Evolutionary conservation across 2,113 vertebrate species (phyloP).

Genomic region (Puffinus mauretanicus): DNA sequence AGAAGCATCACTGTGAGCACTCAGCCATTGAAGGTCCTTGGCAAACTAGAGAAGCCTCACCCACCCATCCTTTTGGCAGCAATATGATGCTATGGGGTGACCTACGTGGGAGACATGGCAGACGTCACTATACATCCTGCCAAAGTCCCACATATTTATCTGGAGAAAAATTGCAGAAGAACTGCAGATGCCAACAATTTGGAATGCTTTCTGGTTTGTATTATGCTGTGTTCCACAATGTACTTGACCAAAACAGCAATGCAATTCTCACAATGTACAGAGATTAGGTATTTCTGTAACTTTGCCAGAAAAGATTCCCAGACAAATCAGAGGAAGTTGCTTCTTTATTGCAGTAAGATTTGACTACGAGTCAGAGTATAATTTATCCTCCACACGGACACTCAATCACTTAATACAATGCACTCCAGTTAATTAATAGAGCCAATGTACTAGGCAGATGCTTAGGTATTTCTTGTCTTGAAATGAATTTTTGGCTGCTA

Average conservation of each 20-base stretch:
- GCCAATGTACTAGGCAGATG: neutral
- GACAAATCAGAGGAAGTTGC: neutral
- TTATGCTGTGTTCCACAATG: rapidly evolving
- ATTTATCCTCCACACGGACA: neutral
- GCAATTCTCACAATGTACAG: neutral
- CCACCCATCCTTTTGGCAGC: neutral
- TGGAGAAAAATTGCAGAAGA: neutral
- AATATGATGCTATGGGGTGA: neutral
- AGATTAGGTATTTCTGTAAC: neutral
- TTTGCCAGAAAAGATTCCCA: neutral
- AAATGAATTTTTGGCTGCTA: neutral
- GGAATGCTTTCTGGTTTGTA: neutral
- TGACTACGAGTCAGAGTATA: neutral
- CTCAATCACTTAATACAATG: neutral
- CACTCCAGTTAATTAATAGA: neutral
- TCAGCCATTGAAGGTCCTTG: neutral
- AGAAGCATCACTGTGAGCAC: neutral
- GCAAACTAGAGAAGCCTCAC: neutral
- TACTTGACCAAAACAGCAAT: neutral
- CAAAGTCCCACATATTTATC: neutral
- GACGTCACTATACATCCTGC: neutral
- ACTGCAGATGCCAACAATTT: neutral
- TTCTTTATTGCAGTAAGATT: neutral
- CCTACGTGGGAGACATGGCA: neutral
- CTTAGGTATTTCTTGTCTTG: neutral